Evolutionary conservation across 2,888 invertebrate species (phyloP), one percentile per base, ranked within the genome.

Genomic region (Tineola bisselliella): DNA sequence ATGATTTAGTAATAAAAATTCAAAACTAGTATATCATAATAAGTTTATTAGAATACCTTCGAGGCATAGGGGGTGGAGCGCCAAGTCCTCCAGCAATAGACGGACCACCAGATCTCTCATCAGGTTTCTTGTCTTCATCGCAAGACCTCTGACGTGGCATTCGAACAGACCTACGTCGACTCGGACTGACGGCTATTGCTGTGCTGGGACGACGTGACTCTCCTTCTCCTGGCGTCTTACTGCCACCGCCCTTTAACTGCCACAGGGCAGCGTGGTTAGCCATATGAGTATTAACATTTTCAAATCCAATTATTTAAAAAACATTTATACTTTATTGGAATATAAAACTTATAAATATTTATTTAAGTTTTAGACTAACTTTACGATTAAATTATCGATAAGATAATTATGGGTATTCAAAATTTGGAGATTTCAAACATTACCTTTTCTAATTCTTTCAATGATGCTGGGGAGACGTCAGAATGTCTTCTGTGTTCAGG

Each of bases 391-490:
- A n/a, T n/a, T n/a, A n/a, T n/a, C n/a, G n/a, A n/a, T n/a, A n/a
- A n/a, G n/a, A n/a, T n/a, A n/a, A n/a, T n/a, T n/a, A n/a, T n/a
- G n/a, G 62, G 17, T 44, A 19, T 60, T 43, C 11, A 1, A 59
- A 25, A 18, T 52, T 44, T 57, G 60, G 38, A 38, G 38, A 38
- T n/a, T 10, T 38, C 38, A 54, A 33, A 31, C 58, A 58, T 58
- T 58, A 94, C 94, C 90, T 94, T 94, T 82, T 95, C 95, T n/a
- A 95, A 87, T 76, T 95, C 95, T 74, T 95, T 95, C 57, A 95
- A 86, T 44, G 94, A 94, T 1, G 94, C 94, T 12, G 95, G 94
- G 11, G 95, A 95, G 1, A 95, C 95, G 73, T 95, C 95, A 1
- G 94, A 95, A 74, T 95, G 95, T 43, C 95, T 83, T 17, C 95